A percentile compares a stretch with the other conserved stretches of the same genome.
These are phyloP conservation scores for Botia almorhae DNA, from an alignment of 2,797 vertebrate genomes.

Conservation along the genomic window DNA sequence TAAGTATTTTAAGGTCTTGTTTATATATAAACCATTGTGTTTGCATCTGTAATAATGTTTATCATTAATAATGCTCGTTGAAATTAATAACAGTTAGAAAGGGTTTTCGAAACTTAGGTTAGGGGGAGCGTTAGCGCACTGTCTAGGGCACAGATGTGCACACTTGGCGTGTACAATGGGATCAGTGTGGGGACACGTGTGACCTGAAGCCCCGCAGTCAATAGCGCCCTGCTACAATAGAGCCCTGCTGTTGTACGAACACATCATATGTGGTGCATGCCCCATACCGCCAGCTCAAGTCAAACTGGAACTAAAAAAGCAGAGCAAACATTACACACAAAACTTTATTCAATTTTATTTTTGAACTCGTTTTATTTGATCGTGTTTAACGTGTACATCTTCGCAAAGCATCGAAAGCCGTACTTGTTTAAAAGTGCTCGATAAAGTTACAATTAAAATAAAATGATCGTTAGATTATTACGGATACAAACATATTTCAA, in stretches of 20 bases:
- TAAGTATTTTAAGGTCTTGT: not conserved
- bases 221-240: slow-evolving; percentile 68
- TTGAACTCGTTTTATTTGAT: no score
- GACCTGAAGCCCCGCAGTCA: slow-evolving; percentile 74
- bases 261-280: not conserved
- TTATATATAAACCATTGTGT: not conserved
- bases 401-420: no score
- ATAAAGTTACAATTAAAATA: no score
- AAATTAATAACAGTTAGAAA: not conserved
- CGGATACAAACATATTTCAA: no score
- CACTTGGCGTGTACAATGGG: slow-evolving; percentile 74
- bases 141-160: slow-evolving; percentile 66
- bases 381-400: no score
- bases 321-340: not conserved
- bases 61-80: not conserved
- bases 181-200: slow-evolving; percentile 82
- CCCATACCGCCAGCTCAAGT: not conserved
- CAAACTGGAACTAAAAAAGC: not conserved
- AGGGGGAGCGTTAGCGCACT: slow-evolving; percentile 20
- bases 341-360: no score
- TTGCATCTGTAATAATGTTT: no score
- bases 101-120: not conserved
- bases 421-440: no score
- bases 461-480: no score
- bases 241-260: slow-evolving; percentile 66